Evolutionary conservation across 2,888 invertebrate genomes (phyloP).

Genomic region (Stenchaetothrips biformis): DNA sequence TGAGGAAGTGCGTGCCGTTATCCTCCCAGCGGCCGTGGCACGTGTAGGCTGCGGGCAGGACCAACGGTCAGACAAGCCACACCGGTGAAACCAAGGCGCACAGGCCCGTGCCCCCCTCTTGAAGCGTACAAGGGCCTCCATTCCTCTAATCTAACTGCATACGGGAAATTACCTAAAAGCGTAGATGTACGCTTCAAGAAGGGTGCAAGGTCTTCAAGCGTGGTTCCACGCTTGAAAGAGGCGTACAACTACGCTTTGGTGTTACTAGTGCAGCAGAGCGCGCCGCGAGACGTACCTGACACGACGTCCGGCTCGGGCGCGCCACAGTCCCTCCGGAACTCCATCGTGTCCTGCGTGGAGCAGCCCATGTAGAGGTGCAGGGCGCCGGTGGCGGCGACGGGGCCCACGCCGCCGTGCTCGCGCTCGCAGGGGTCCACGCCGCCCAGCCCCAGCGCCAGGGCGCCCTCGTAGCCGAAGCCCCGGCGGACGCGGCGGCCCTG

Average conservation of each 20-base stretch:
- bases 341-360: constrained; percentile 70
- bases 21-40: constrained; percentile 89
- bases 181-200: too few relatives aligned
- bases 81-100: too few relatives aligned
- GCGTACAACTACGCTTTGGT: too few relatives aligned
- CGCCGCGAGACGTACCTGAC: constrained; percentile 53
- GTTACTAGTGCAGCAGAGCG: too few relatives aligned
- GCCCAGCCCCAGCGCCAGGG: constrained; percentile 32
- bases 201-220: too few relatives aligned
- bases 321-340: constrained; percentile 67
- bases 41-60: constrained; percentile 64
- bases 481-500: constrained; percentile 1
- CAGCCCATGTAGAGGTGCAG: constrained; percentile 70
- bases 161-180: too few relatives aligned
- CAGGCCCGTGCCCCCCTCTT: too few relatives aligned
- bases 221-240: too few relatives aligned
- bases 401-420: constrained; percentile 30
- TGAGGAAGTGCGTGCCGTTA: constrained; percentile 78
- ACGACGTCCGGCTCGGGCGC: constrained; percentile 57
- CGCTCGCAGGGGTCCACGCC: constrained; percentile 30
- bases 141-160: too few relatives aligned
- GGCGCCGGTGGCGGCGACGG: constrained; percentile 49
- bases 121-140: too few relatives aligned
- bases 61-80: constrained; percentile 27
- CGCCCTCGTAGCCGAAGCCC: constrained; percentile 30